Conservation (phyloP, 2,797 vertebrate species). For the Lophius americanus region DNA sequence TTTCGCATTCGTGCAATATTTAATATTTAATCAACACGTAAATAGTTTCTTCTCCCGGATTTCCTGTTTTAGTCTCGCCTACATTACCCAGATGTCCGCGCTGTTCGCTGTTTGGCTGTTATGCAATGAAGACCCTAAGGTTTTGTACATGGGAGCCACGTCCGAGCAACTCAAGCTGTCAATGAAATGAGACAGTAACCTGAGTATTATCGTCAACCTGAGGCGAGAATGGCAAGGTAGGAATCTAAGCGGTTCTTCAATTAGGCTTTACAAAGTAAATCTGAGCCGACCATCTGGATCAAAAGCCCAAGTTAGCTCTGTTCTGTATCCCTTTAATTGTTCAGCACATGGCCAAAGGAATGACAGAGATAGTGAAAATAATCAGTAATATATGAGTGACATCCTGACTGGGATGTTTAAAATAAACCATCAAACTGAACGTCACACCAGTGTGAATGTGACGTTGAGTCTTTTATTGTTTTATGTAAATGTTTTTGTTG, state of each 20-base stretch:
- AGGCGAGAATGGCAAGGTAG: constrained; percentile 31
- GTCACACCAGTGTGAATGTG: too few relatives aligned
- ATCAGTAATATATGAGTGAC: too few relatives aligned
- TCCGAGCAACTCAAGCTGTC: constrained; percentile 29
- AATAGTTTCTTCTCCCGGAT: too few relatives aligned
- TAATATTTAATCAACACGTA: too few relatives aligned
- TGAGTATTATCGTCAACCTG: not conserved
- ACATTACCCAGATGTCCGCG: constrained; percentile 58
- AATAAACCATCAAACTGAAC: too few relatives aligned
- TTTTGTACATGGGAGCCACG: constrained; percentile 36
- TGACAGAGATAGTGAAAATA: not conserved
- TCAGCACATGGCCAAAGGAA: not conserved
- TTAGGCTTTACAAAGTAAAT: not conserved
- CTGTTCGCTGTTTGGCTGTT: constrained; percentile 22
- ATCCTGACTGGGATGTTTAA: not conserved
- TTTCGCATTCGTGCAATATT: too few relatives aligned
- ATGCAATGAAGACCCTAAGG: constrained; percentile 55
- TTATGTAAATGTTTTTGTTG: too few relatives aligned
- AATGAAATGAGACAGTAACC: not conserved
- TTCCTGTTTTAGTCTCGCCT: constrained; percentile 21
- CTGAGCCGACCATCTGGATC: not conserved
- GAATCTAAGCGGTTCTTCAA: not conserved
- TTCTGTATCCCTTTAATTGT: not conserved
- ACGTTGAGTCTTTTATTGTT: too few relatives aligned
- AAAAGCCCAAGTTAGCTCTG: too few relatives aligned